Evolutionary conservation across 2,888 invertebrate genomes (phyloP), one percentile per base, ranked within the genome.

Genomic region (Stenchaetothrips biformis): DNA sequence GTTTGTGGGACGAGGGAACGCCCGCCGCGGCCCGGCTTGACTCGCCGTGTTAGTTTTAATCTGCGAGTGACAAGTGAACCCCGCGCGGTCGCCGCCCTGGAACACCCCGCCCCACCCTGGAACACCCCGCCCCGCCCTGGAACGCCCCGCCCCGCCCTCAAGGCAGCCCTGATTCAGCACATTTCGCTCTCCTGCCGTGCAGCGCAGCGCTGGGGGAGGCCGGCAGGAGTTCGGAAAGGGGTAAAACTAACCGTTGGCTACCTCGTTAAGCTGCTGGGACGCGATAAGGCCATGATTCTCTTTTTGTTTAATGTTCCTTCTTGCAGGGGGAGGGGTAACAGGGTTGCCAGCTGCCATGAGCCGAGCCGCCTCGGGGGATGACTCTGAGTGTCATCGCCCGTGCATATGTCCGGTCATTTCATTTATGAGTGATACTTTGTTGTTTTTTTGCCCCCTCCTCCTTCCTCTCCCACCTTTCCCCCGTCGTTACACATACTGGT

Each of bases 231-330:
- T 74, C 21, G 21, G 25, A 21, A 74, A 74, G 25, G 67, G 67
- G 67, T n/a, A 21, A 25, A 25, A 74, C 67, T 74, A 74, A 74
- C 67, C 67, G 67, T 74, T 74, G 67, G 67, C 67, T 74, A 74
- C 67, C 67, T 74, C 67, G 67, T 74, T 74, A 74, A 74, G 67
- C 67, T 74, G 67, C 67, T 25, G 67, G 67, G 67, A 74, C 67
- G 59, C 59, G 67, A 74, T 74, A 74, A 74, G 67, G 67, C 11
- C 67, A 74, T 74, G 67, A 74, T 74, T 74, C 67, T 74, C 67
- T 74, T 74, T 74, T 74, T 74, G 67, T 74, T 74, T 25, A 74
- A 74, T 74, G 67, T 74, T 74, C 21, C 25, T 1, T 16, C 59
- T 7, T 21, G 67, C 25, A 74, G 67, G 59, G 16, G 59, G 18